Evolutionary conservation across 2,888 invertebrate species (phyloP).

Genomic region (Lithophane semibrunnea): DNA sequence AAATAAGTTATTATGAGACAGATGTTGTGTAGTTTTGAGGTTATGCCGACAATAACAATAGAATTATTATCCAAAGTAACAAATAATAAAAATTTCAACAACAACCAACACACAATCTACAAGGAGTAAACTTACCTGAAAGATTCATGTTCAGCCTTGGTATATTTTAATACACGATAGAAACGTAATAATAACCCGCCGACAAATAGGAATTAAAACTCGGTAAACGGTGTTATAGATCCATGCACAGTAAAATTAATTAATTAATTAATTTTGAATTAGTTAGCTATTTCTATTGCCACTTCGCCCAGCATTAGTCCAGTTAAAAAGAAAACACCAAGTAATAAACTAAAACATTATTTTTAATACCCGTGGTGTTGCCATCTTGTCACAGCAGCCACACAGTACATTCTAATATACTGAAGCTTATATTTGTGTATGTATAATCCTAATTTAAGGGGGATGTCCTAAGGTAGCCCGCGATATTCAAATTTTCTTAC

Average conservation of each 20-base stretch:
- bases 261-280: neutral
- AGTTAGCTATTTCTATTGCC: neutral
- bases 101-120: neutral
- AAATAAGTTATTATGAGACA: neutral
- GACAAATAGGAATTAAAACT: constrained; percentile 5
- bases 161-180: neutral
- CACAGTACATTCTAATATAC: no score
- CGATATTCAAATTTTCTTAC: no score
- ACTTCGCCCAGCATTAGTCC: neutral
- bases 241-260: neutral
- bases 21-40: constrained; percentile 46
- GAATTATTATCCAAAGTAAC: neutral
- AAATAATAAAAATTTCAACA: neutral
- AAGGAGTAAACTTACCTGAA: constrained; percentile 67
- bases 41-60: constrained; percentile 60
- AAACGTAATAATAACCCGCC: constrained; percentile 21
- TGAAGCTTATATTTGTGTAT: no score
- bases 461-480: no score
- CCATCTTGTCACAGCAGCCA: neutral
- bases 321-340: constrained; percentile 1
- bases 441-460: no score
- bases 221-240: neutral
- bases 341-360: constrained; percentile 4
- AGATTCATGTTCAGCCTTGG: constrained; percentile 70
- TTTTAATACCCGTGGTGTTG: neutral